Conservation (phyloP, 2,888 invertebrate species). For the Cantharis lateralis region DNA sequence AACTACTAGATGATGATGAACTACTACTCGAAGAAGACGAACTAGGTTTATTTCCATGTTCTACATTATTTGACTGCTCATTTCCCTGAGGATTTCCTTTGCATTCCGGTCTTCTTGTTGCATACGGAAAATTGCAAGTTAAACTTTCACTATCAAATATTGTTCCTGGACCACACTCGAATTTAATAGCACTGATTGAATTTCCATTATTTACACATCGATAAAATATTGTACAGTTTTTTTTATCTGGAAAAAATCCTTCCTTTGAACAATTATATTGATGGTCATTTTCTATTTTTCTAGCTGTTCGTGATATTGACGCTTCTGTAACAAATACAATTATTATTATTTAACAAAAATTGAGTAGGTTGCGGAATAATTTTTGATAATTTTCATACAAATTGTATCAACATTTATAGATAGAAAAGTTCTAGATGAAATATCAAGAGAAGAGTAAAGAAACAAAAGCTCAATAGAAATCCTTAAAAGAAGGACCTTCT, state of each 20-base stretch:
- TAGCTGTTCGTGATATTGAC: constrained; percentile 4
- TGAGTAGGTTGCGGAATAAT: too few species aligned
- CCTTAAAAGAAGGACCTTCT: too few species aligned
- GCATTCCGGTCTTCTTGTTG: constrained; percentile 72
- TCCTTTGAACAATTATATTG: constrained; percentile 65
- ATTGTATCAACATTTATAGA: too few species aligned
- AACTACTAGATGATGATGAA: not conserved
- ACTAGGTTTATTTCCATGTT: constrained; percentile 15
- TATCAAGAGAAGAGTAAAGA: too few species aligned
- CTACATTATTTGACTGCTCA: constrained; percentile 49
- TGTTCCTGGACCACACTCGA: constrained; percentile 76
- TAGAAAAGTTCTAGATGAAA: too few species aligned
- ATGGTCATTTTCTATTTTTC: constrained; percentile 16
- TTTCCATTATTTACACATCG: constrained; percentile 70
- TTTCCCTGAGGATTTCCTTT: constrained; percentile 54
- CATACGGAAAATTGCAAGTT: constrained; percentile 72
- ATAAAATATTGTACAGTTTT: constrained; percentile 75
- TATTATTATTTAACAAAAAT: too few species aligned
- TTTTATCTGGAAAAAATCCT: constrained; percentile 74
- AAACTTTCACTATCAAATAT: constrained; percentile 71
- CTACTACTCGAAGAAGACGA: constrained; percentile 6
- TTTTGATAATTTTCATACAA: too few species aligned
- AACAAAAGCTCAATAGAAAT: too few species aligned
- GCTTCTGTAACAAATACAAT: constrained; percentile 10
- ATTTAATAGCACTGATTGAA: constrained; percentile 64